These are phyloP conservation scores for Actinernus sp. DNA, from an alignment of 92 coral and sea anemone species.

Conservation along the genomic window DNA sequence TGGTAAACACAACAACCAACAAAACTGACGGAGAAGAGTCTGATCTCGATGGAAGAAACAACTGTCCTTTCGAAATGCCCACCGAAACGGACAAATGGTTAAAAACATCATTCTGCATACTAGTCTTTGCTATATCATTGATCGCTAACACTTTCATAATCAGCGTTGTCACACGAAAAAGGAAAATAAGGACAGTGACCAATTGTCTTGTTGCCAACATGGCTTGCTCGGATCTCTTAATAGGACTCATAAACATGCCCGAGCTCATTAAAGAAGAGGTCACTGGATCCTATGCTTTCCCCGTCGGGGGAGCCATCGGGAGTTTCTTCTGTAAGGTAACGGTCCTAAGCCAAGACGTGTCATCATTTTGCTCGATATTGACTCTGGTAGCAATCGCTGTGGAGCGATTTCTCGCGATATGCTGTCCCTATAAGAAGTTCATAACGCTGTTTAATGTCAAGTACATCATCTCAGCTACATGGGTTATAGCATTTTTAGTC, in stretches of 20 bases:
- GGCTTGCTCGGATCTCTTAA: conserved; percentile 66
- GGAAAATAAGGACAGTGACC: conserved; percentile 44
- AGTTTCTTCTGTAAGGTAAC: conserved; percentile 39
- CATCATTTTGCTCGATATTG: conserved; percentile 75
- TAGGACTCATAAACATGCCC: conserved; percentile 65
- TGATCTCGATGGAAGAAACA: background rate
- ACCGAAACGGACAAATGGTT: conserved; percentile 14
- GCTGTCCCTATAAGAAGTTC: conserved; percentile 64
- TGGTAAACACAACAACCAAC: conserved; percentile 7
- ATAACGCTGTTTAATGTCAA: conserved; percentile 49
- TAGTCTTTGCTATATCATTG: conserved; percentile 31
- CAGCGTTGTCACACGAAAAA: conserved; percentile 33
- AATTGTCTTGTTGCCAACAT: conserved; percentile 62
- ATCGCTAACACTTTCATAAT: conserved; percentile 57
- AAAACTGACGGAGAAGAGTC: background rate
- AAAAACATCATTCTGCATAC: conserved; percentile 31
- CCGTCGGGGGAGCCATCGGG: conserved; percentile 24
- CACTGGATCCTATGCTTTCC: conserved; percentile 22
- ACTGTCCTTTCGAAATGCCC: background rate
- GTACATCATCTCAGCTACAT: conserved; percentile 44
- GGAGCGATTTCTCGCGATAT: conserved; percentile 76
- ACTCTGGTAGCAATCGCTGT: conserved; percentile 69
- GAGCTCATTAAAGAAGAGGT: conserved; percentile 45
- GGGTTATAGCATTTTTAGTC: conserved; percentile 59
- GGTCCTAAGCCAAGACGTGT: conserved; percentile 57